A percentile compares a stretch with the other conserved stretches of the same genome.
phyloP scores from a whole-genome alignment of 2,797 vertebrate species.

The Heteromormyrus szaboi region DNA sequence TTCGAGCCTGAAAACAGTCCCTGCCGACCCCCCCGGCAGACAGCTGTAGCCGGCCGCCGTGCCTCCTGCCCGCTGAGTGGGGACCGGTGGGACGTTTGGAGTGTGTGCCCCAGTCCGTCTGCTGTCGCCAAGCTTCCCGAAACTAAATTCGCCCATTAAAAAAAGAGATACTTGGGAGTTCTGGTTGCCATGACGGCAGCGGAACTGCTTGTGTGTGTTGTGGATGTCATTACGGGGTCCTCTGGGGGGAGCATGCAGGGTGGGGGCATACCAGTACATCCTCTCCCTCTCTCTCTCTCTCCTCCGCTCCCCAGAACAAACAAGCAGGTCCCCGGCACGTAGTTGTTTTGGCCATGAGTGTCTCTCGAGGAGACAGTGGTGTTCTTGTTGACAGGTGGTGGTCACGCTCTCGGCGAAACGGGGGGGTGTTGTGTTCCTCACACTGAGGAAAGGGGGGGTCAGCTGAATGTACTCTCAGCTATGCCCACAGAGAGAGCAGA shows the following conservation, averaged over 20 bases:
- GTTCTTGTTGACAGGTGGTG: not conserved
- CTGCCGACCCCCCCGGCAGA: not conserved
- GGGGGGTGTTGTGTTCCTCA: not conserved
- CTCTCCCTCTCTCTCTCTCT: not conserved
- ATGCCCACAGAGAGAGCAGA: not conserved
- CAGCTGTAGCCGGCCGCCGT: not conserved
- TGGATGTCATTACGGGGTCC: not conserved
- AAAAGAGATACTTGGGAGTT: not conserved
- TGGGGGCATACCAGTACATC: not conserved
- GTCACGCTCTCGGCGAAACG: not conserved
- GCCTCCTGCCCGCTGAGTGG: not conserved
- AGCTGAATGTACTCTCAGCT: not conserved
- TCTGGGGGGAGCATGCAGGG: not conserved
- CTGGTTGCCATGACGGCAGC: not conserved
- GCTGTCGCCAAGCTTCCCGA: not conserved
- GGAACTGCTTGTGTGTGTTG: conserved; percentile 13
- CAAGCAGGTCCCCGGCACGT: not conserved
- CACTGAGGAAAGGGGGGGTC: too few relatives aligned
- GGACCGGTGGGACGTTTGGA: not conserved
- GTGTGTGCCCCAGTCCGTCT: not conserved
- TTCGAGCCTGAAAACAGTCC: not conserved
- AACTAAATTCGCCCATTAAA: not conserved
- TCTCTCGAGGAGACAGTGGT: not conserved
- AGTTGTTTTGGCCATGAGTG: conserved; percentile 8
- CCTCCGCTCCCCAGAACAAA: not conserved